Base-by-base conservation (phyloP, 2,888 invertebrate genomes). In the Carterocephalus palaemon region DNA sequence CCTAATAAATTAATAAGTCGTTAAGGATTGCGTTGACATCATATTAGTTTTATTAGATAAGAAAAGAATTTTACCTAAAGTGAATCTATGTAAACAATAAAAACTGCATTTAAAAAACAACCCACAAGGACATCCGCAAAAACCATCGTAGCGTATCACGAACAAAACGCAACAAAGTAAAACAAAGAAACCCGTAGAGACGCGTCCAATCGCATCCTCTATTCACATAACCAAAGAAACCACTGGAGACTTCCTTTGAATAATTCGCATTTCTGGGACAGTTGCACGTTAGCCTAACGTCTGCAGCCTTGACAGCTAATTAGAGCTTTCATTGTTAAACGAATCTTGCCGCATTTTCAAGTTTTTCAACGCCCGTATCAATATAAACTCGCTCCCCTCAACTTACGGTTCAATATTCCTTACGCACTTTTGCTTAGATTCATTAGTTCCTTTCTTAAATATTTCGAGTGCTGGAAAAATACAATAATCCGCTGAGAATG, bases 291-390 rank as follows among this genome's bases (percentile, higher is more conserved):
- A 29, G 62, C 60, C 67, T 64, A 60, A 67, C 77, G 70, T 72
- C 77, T 80, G 65, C 72, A 76, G 71, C 67, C 76, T 68, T 83
- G 86, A 85, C 86, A 86, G 85, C 81, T 86, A 86, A 86, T 86
- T 86, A 86, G 82, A 67, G 68, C 70, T 70, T 69, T 79, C 80
- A 83, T 86, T 86, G 85, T 86, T 79, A 80, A 79, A 71, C 64
- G 67, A 77, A 83, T 83, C 77, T 83, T 78, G 64, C 70, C 66
- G 63, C 59, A 64, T 49, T 59, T 56, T 56, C 53, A 52, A 61
- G 52, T 57, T 49, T 48, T 49, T 59, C 47, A 48, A 36, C 46
- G 9, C 57, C 56, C 67, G 67, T 50, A 47, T 15, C 39, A 46
- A 43, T 29, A 29, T 43, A 22, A 36, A 17, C 36, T 23, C 6